Evolutionary conservation across 2,113 vertebrate genomes (phyloP), one percentile per base, ranked within the genome.

Genomic region (Pangasianodon gigas): DNA sequence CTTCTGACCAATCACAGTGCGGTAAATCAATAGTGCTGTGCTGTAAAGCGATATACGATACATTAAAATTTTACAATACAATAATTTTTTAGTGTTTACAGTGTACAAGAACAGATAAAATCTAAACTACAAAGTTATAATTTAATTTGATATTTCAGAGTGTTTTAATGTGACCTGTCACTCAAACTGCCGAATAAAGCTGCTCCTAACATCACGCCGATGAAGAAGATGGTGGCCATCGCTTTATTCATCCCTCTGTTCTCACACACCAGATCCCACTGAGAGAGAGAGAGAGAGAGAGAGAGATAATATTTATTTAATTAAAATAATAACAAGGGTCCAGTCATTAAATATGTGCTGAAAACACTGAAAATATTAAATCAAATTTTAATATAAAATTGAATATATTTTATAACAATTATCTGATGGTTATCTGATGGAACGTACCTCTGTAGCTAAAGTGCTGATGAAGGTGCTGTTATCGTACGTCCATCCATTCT

Each of bases 261-360:
- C 56, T 96, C 93, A 0, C 97, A 97, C 83, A 97, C 96, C 9
- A 97, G 94, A 92, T 97, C 95, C 96, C 96, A 97, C 96, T 97
- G 93, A 88, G 86, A 86, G 41, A 91, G 14, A 69, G 11, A 75
- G 10, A 71, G 1, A 89, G 1, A 79, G 24, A 65, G 2, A 85
- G n/a, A 58, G 74, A 85, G 84, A 48, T 48, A 48, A 48, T 6
- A 48, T 48, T 5, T 5, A 48, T 48, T 48, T 4, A 48, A 65
- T 65, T 29, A 65, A 26, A 26, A 62, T 62, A 62, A 62, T 62
- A 62, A 62, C 58, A 60, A 24, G 58, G 54, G 2, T 56, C 54
- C 13, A 8, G 10, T 52, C 51, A 13, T 52, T 52, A 52, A 52
- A 52, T 2, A 52, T 13, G 51, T 10, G 3, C 19, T 58, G 19